phyloP scores from a whole-genome alignment of 2,888 invertebrate species.

The Synanthedon myopaeformis region DNA sequence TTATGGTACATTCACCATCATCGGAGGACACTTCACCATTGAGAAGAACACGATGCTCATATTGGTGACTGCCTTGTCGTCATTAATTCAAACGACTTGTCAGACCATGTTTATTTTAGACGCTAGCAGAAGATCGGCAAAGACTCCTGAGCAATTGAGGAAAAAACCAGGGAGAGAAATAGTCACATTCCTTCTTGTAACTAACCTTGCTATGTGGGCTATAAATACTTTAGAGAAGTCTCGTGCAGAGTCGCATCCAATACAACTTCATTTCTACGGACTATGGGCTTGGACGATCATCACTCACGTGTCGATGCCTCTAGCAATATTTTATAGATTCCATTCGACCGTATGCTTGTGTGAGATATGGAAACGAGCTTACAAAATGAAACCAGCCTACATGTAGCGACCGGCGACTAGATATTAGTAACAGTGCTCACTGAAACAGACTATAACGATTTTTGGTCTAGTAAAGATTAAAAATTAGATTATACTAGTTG shows the following conservation, averaged over 20 bases:
- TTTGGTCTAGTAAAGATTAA: neutral
- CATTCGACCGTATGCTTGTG: slow-evolving; percentile 95
- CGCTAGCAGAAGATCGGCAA: slow-evolving; percentile 86
- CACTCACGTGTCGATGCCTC: slow-evolving; percentile 92
- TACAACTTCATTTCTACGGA: slow-evolving; percentile 92
- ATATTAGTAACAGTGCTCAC: slow-evolving; percentile 10
- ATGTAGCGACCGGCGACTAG: slow-evolving; percentile 72
- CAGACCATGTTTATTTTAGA: slow-evolving; percentile 94
- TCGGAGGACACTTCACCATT: slow-evolving; percentile 90
- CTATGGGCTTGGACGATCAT: slow-evolving; percentile 97
- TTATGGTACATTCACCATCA: slow-evolving; percentile 93
- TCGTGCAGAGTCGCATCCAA: slow-evolving; percentile 90
- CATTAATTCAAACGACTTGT: slow-evolving; percentile 88
- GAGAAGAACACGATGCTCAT: slow-evolving; percentile 85
- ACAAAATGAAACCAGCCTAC: slow-evolving; percentile 90
- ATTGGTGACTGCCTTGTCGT: slow-evolving; percentile 85
- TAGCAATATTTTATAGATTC: slow-evolving; percentile 93
- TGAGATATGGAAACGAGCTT: slow-evolving; percentile 96
- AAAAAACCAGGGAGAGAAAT: slow-evolving; percentile 93
- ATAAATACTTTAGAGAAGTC: slow-evolving; percentile 94
- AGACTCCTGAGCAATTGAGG: slow-evolving; percentile 83
- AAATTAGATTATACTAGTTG: slow-evolving; percentile 20
- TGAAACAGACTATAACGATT: neutral
- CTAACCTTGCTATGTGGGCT: slow-evolving; percentile 94
- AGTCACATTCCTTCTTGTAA: slow-evolving; percentile 90